A percentile compares a stretch with the other conserved stretches of the same genome.
Evolutionary conservation across 2,888 invertebrate species (phyloP).

Genomic region (Tipula confusa): DNA sequence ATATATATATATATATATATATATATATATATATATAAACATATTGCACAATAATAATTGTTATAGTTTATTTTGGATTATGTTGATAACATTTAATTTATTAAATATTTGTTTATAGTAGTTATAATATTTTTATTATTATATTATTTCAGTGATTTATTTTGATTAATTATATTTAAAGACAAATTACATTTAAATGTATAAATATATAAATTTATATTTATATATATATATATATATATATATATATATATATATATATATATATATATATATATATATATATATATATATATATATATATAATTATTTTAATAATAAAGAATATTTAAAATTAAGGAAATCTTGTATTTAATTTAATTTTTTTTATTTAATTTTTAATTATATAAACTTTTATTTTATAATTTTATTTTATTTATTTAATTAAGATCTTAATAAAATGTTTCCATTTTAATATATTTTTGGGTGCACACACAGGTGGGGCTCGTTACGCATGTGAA

Average conservation of each 20-base stretch:
- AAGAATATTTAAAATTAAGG: not conserved
- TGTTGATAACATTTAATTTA: constrained; percentile 28
- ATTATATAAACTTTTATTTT: not conserved
- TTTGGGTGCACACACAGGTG: not conserved
- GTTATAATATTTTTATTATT: not conserved
- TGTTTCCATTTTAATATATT: not conserved
- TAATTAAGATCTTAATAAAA: not conserved
- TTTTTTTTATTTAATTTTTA: no score
- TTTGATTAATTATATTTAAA: not conserved
- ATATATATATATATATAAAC: not conserved
- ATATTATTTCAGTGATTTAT: not conserved
- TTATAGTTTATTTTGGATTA: not conserved
- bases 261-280: not conserved
- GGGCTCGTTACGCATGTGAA: constrained; percentile 7
- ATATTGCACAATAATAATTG: constrained; percentile 31
- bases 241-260: not conserved
- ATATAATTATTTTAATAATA: no score
- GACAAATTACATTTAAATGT: not conserved
- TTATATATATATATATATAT: not conserved
- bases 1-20: not conserved
- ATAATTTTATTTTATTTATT: constrained; percentile 27
- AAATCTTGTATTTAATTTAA: not conserved
- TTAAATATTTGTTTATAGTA: constrained; percentile 27
- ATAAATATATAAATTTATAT: constrained; percentile 15
- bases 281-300: no score